These are phyloP conservation scores for Murina feae DNA, from an alignment of 2,113 vertebrate species.

Conservation along the genomic window DNA sequence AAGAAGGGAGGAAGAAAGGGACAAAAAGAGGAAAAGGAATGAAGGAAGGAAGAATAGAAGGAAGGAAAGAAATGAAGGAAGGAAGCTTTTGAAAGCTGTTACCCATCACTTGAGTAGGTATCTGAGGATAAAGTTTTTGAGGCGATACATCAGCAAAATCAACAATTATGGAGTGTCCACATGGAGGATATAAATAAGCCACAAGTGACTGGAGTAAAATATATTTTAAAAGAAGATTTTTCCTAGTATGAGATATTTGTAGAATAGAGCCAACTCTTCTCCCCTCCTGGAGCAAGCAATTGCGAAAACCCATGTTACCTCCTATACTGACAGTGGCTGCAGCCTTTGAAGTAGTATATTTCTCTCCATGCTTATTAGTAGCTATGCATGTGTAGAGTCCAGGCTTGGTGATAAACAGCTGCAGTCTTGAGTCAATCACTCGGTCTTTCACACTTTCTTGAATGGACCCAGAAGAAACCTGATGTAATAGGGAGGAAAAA, in stretches of 20 bases:
- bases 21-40: fast-evolving
- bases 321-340: conserved; percentile 89
- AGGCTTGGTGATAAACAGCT: conserved; percentile 88
- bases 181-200: conserved; percentile 62
- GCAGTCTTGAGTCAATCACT: conserved; percentile 89
- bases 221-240: conserved; percentile 9
- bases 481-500: neutral
- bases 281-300: neutral
- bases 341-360: conserved; percentile 91
- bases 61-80: neutral
- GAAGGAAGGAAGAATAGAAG: neutral
- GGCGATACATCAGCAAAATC: conserved; percentile 57
- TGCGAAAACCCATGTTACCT: conserved; percentile 79
- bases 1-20: neutral
- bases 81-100: neutral
- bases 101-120: neutral
- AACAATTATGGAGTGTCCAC: conserved; percentile 50
- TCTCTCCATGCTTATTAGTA: conserved; percentile 93
- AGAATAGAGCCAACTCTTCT: neutral
- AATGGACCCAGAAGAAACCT: conserved; percentile 91
- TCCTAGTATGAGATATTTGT: neutral
- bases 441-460: conserved; percentile 89
- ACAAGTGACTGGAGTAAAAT: neutral
- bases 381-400: conserved; percentile 95
- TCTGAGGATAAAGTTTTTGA: conserved; percentile 58